phyloP scores from a whole-genome alignment of 2,113 vertebrate genomes.

The Grantiella picta region DNA sequence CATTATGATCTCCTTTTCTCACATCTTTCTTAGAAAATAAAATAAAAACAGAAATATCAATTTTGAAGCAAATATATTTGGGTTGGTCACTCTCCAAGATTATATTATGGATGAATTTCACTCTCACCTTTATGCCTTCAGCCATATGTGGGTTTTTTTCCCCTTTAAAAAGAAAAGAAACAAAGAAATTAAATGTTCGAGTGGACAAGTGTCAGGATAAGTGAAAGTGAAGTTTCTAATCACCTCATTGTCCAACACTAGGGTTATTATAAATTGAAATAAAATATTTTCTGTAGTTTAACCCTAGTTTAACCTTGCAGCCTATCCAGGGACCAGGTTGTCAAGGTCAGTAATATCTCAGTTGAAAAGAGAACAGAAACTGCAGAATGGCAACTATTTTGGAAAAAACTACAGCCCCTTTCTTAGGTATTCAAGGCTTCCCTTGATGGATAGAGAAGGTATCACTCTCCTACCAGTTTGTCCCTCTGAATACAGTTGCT shows the following conservation, averaged over 20 bases:
- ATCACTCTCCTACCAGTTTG: neutral
- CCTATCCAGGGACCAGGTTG: neutral
- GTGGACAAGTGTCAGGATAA: neutral
- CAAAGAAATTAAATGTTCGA: neutral
- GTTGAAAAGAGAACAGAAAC: neutral
- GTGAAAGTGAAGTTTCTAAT: neutral
- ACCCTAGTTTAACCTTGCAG: neutral
- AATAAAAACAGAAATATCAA: neutral
- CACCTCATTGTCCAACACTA: neutral
- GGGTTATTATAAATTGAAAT: neutral
- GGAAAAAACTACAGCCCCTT: neutral
- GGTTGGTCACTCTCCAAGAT: neutral
- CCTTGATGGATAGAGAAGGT: neutral
- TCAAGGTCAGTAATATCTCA: neutral
- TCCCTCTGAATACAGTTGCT: neutral
- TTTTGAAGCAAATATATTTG: neutral
- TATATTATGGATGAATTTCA: neutral
- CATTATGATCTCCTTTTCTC: neutral
- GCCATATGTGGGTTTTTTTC: neutral
- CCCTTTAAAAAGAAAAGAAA: neutral
- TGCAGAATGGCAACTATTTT: neutral
- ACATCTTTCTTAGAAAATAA: neutral
- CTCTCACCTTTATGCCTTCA: neutral
- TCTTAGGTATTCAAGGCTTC: neutral
- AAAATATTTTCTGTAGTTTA: neutral